A percentile compares a stretch with the other conserved stretches of the same genome.
These are phyloP conservation scores for Fukomys damarensis DNA, from an alignment of 2,113 vertebrate species.

Conservation along the genomic window DNA sequence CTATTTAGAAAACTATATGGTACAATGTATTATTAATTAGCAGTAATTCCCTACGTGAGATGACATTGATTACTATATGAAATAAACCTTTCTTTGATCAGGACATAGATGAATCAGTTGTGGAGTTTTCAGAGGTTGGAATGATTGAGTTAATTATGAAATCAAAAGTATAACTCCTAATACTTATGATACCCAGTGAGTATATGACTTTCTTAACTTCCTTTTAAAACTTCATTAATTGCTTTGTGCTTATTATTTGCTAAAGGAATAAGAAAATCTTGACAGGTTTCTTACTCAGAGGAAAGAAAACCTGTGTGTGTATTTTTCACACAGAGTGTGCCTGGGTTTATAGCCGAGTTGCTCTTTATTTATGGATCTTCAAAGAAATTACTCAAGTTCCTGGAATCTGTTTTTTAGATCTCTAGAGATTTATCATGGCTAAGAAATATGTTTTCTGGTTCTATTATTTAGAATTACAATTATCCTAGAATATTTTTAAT, in stretches of 20 bases:
- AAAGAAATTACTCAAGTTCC: not conserved
- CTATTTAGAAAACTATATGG: not conserved
- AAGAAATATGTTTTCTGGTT: not conserved
- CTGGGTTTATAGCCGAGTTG: not conserved
- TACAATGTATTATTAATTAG: not conserved
- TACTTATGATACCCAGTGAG: not conserved
- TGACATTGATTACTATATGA: not conserved
- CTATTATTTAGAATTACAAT: not conserved
- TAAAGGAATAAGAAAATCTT: not conserved
- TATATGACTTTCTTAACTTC: not conserved
- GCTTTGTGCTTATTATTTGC: not conserved
- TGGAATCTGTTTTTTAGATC: not conserved
- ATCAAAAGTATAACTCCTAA: not conserved
- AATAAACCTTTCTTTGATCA: slow-evolving; percentile 30
- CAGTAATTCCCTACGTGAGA: not conserved
- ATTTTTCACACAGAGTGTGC: not conserved
- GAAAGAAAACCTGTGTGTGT: not conserved
- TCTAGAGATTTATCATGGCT: not conserved
- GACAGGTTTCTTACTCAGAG: not conserved
- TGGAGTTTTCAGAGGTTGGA: not conserved
- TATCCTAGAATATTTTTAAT: slow-evolving; percentile 4
- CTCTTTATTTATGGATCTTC: not conserved
- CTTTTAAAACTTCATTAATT: slow-evolving; percentile 35
- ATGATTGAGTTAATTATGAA: slow-evolving; percentile 25
- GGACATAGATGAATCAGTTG: not conserved